These are phyloP conservation scores for Amphimallon solstitiale DNA, from an alignment of 2,888 invertebrate genomes.

Conservation along the genomic window DNA sequence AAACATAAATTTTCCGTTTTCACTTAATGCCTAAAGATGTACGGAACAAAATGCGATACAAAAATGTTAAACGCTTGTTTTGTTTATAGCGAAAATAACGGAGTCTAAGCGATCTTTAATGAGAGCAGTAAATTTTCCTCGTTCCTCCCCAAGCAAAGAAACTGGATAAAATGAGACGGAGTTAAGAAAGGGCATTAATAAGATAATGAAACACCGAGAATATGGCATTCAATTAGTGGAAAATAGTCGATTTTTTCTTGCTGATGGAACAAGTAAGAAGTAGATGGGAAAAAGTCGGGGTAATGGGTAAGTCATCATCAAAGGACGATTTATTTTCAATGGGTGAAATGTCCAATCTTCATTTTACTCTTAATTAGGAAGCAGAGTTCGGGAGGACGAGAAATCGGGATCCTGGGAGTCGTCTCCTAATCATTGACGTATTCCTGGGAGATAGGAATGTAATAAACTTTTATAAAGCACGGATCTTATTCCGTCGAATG, in stretches of 20 bases:
- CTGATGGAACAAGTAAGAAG: slow-evolving; percentile 40
- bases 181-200: slow-evolving; percentile 51
- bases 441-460: slow-evolving; percentile 1
- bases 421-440: slow-evolving; percentile 17
- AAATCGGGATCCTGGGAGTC: slow-evolving; percentile 10
- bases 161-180: slow-evolving; percentile 38
- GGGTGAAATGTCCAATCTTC: slow-evolving; percentile 23
- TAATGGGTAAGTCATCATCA: slow-evolving; percentile 41
- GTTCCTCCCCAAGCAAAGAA: slow-evolving; percentile 2
- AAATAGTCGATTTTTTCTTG: slow-evolving; percentile 49
- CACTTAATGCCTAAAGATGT: slow-evolving; percentile 27
- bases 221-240: slow-evolving; percentile 52
- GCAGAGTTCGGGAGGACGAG: slow-evolving; percentile 43
- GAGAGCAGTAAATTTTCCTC: slow-evolving; percentile 33
- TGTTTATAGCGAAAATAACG: slow-evolving; percentile 34
- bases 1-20: slow-evolving; percentile 31
- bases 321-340: slow-evolving; percentile 45
- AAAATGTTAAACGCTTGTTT: slow-evolving; percentile 32
- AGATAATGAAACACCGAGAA: slow-evolving; percentile 52
- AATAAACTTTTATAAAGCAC: slow-evolving; percentile 20
- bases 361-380: slow-evolving; percentile 49
- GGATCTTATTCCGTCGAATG: background rate
- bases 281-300: slow-evolving; percentile 13
- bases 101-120: slow-evolving; percentile 34
- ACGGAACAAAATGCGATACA: slow-evolving; percentile 24